A percentile compares a stretch with the other conserved stretches of the same genome.
Evolutionary conservation across 2,113 vertebrate genomes (phyloP).

Genomic region (Lethenteron camtschaticum): DNA sequence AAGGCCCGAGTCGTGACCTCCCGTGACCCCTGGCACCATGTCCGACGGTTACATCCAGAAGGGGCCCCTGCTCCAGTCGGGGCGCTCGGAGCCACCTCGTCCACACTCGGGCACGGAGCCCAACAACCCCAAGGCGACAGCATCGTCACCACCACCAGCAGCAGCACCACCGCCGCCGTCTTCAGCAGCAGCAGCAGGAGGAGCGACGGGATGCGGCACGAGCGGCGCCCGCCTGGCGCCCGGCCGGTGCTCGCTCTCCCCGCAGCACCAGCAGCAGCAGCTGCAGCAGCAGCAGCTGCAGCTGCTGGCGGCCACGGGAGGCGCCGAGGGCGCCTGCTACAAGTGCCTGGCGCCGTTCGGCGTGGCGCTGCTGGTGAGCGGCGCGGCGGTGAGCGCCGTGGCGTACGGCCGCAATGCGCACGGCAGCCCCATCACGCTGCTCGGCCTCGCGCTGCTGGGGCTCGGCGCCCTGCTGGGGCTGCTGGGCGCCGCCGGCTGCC

Average conservation of each 20-base stretch:
- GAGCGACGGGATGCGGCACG: slow-evolving; percentile 23
- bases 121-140: no score
- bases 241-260: slow-evolving; percentile 26
- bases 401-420: slow-evolving; percentile 94
- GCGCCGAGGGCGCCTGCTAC: slow-evolving; percentile 70
- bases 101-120: no score
- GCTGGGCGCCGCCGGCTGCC: slow-evolving; percentile 57
- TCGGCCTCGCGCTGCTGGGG: slow-evolving; percentile 58
- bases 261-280: slow-evolving; percentile 23
- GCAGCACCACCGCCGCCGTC: no score
- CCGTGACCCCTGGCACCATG: no score
- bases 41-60: no score
- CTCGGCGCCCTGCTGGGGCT: slow-evolving; percentile 45
- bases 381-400: slow-evolving; percentile 55
- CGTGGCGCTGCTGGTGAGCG: slow-evolving; percentile 70
- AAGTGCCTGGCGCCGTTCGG: slow-evolving; percentile 78
- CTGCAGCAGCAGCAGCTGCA: slow-evolving; percentile 22
- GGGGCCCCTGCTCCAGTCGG: no score
- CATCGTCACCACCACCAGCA: no score
- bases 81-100: no score
- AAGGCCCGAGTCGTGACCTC: no score
- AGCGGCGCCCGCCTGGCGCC: slow-evolving; percentile 26
- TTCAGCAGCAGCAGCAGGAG: slow-evolving; percentile 15
- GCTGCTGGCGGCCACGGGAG: slow-evolving; percentile 62
- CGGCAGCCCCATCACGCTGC: slow-evolving; percentile 70